Conservation (phyloP, 2,113 vertebrate genomes). For the Oceanites oceanicus region DNA sequence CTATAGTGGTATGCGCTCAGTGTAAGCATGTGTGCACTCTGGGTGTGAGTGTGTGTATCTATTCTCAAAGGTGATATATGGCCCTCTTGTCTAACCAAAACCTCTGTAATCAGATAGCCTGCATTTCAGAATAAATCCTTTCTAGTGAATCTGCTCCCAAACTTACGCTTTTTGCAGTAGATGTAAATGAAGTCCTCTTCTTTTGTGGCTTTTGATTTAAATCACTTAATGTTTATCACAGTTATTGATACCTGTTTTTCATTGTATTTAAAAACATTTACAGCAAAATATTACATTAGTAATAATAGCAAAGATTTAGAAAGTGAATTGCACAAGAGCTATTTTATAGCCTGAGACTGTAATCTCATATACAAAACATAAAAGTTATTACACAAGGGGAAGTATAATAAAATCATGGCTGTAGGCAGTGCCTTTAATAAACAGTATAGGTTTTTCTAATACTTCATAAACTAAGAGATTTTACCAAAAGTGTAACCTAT, state of each 20-base stretch:
- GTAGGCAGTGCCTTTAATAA: background rate
- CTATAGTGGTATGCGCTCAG: background rate
- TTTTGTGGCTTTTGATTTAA: background rate
- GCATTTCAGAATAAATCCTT: background rate
- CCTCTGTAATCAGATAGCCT: background rate
- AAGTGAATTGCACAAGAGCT: background rate
- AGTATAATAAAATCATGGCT: background rate
- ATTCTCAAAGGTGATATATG: background rate
- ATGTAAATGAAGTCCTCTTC: background rate
- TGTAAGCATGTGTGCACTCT: background rate
- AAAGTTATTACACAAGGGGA: background rate
- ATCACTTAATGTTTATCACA: background rate
- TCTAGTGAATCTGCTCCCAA: background rate
- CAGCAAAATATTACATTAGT: background rate
- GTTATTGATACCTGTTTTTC: background rate
- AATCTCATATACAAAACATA: background rate
- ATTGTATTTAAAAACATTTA: background rate
- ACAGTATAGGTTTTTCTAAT: background rate
- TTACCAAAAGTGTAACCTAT: background rate
- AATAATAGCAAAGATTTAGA: background rate
- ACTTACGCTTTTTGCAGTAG: background rate
- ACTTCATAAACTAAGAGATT: background rate
- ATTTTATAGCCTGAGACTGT: background rate
- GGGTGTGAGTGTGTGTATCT: background rate
- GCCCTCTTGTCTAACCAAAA: background rate